Evolutionary conservation across 2,888 invertebrate genomes (phyloP), one percentile per base, ranked within the genome.

Genomic region (Hoplodrina ambigua): DNA sequence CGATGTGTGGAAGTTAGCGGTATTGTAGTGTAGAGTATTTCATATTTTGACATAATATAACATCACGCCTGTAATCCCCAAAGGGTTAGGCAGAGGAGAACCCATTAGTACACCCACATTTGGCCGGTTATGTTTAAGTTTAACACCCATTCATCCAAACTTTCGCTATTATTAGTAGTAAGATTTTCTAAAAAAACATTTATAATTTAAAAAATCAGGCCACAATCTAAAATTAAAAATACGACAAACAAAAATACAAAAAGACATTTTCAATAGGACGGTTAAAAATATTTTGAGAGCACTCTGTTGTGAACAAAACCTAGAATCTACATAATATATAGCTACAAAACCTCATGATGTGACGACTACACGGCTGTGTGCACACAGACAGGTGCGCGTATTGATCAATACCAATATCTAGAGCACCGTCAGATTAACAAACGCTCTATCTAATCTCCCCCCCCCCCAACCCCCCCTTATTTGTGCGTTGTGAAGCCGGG

Each of bases 351-450:
- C 6, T 2, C 25, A 15, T n/a, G 46, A 17, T 33, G 64, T 46
- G 55, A 58, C 68, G 54, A 44, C 53, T 64, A 76, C 68, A 54
- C 50, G 37, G 20, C 6, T 17, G 19, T 78, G 66, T 53, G 54
- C 59, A 65, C 60, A 68, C n/a, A 62, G 4, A 59, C 37, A 50
- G 53, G 53, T 71, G 56, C 55, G 57, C 8, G 44, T 72, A 75
- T 81, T 81, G 74, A 81, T 81, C 80, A 81, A 84, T 78, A 64
- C 54, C 63, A 50, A 53, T 78, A 84, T 73, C 64, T 83, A 58
- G 82, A 63, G 50, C 82, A 7, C 53, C 52, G n/a, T 25, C 11
- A 30, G 61, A 75, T 83, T 81, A 83, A 69, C 80, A 73, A 80
- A 72, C 52, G 54, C 33, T 60, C 55, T 62, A 71, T 81, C 81